A percentile compares a stretch with the other conserved stretches of the same genome.
These are phyloP conservation scores for Silurus glanis DNA, from an alignment of 2,113 vertebrate genomes.

Conservation along the genomic window DNA sequence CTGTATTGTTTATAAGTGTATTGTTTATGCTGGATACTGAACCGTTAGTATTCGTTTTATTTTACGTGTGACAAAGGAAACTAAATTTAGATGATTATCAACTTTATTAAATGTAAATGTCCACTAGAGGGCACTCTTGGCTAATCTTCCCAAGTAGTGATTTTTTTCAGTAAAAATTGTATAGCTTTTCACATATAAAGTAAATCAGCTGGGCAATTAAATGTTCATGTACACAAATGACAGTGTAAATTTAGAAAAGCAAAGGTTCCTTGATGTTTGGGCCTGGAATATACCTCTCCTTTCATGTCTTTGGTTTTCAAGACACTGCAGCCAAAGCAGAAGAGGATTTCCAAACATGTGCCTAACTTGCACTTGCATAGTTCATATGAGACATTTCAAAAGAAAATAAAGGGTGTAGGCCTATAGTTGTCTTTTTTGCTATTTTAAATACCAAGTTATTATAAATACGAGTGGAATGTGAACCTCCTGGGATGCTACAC, in stretches of 20 bases:
- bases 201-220: not conserved
- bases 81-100: not conserved
- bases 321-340: not conserved
- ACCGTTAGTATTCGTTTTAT: not conserved
- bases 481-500: not conserved
- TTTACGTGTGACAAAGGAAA: not conserved
- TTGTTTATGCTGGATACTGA: not conserved
- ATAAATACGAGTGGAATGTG: not conserved
- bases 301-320: not conserved
- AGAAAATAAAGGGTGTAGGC: not conserved
- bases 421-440: not conserved
- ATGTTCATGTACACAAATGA: not conserved
- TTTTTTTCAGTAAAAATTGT: not conserved
- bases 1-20: not conserved
- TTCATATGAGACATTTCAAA: not conserved
- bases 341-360: not conserved
- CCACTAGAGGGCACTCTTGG: constrained; percentile 29
- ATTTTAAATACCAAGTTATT: not conserved
- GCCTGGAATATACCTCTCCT: not conserved
- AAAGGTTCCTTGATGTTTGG: not conserved
- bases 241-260: not conserved
- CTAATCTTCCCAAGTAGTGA: not conserved
- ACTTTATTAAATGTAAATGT: not conserved
- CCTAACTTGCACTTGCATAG: not conserved
- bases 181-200: not conserved